Evolutionary conservation across 2,113 vertebrate genomes (phyloP).

Genomic region (Martes martes): DNA sequence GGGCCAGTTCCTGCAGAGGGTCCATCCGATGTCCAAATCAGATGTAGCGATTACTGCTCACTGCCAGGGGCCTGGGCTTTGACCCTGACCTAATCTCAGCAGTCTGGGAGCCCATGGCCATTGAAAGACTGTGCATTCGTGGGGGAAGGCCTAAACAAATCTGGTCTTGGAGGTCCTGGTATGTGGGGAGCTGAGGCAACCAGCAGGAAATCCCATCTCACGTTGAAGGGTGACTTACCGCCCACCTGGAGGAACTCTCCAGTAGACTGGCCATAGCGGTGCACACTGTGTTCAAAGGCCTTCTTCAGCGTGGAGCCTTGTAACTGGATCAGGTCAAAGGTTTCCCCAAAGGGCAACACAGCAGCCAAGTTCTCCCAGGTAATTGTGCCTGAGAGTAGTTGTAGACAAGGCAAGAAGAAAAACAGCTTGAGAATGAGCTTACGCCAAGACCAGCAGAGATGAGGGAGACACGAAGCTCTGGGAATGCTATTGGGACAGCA

Average conservation of each 20-base stretch:
- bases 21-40: background rate
- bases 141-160: background rate
- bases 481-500: background rate
- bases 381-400: conserved; percentile 86
- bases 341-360: conserved; percentile 93
- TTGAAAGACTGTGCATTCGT: background rate
- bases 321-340: conserved; percentile 89
- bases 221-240: conserved; percentile 79
- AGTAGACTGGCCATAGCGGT: conserved; percentile 82
- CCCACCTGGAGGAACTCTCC: conserved; percentile 96
- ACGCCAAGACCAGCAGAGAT: background rate
- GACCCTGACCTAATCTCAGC: background rate
- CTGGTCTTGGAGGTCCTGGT: background rate
- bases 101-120: background rate
- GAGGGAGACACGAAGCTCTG: background rate
- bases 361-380: conserved; percentile 91
- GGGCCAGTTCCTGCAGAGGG: background rate
- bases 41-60: background rate
- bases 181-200: background rate
- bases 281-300: conserved; percentile 91
- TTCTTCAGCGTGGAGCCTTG: conserved; percentile 90
- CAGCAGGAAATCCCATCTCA: background rate
- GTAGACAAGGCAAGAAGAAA: background rate
- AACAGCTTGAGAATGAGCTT: background rate
- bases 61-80: background rate